Evolutionary conservation across 2,888 invertebrate species (phyloP).

Genomic region (Chrysotoxum bicinctum): DNA sequence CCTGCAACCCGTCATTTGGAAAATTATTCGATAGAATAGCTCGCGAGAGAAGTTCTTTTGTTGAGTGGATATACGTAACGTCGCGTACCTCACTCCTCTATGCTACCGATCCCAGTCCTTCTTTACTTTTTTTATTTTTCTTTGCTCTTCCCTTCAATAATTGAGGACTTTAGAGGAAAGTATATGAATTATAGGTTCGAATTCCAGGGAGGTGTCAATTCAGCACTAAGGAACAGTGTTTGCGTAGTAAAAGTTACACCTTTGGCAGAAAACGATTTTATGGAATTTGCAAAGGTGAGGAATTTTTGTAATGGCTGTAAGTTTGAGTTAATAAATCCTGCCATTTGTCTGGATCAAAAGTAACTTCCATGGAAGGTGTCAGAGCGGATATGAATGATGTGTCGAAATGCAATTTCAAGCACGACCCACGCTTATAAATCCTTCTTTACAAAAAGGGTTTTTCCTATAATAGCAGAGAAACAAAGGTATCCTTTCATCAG

Average conservation of each 20-base stretch:
- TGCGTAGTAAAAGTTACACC: conserved; percentile 25
- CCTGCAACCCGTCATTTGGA: conserved; percentile 68
- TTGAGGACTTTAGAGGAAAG: conserved; percentile 52
- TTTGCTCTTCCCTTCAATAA: conserved; percentile 48
- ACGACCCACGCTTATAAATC: conserved; percentile 2
- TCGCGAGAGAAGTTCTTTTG: conserved; percentile 66
- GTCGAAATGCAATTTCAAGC: conserved; percentile 42
- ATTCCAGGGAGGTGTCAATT: conserved; percentile 63
- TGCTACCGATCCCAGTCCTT: background rate
- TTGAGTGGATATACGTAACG: conserved; percentile 63
- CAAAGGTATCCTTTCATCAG: background rate
- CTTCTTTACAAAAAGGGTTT: background rate
- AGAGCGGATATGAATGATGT: conserved; percentile 55
- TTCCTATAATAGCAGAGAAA: background rate
- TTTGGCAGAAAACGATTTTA: conserved; percentile 43
- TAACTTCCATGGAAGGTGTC: conserved; percentile 50
- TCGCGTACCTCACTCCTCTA: conserved; percentile 47
- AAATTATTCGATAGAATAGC: conserved; percentile 68
- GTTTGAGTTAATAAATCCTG: conserved; percentile 70
- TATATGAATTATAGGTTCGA: conserved; percentile 67
- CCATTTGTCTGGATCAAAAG: conserved; percentile 70
- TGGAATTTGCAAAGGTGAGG: conserved; percentile 49
- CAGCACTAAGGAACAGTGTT: conserved; percentile 26
- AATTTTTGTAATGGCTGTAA: conserved; percentile 63
- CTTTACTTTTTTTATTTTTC: background rate